Evolutionary conservation across 2,797 vertebrate genomes (phyloP), one percentile per base, ranked within the genome.

Genomic region (Gorsachius magnificus): DNA sequence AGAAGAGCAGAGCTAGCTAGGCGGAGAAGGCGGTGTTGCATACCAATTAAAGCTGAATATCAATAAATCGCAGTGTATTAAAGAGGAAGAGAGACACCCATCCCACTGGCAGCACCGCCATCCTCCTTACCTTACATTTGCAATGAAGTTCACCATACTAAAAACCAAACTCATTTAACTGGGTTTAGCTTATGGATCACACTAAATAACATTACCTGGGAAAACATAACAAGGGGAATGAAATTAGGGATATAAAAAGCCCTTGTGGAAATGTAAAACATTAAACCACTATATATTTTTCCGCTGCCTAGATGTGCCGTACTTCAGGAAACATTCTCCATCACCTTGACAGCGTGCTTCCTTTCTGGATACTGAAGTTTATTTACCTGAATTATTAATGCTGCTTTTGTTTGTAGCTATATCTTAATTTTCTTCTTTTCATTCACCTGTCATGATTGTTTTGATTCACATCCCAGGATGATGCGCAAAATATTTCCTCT

Each of bases 361-460:
- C 90, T 97, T 96, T 95, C 97, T 88, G 76, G 96, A 96, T 91
- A 81, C 84, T 97, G 95, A 97, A 97, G 97, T 97, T 98, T 98
- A 98, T 97, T 98, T 98, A 90, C 78, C 95, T 98, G 97, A 98
- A 98, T 98, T 98, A 98, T 98, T 98, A 98, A 98, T 97, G 97
- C 24, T 93, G 74, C 96, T 96, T 98, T 98, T 98, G 96, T 97
- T 97, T 98, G 96, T 97, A 94, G 96, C 96, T 90, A 91, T 97
- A 96, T 95, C 97, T 97, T 98, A 98, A 98, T 97, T 98, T 96
- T 95, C 89, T 93, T 97, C 87, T 97, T 97, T 97, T 97, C 96
- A 96, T 97, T 97, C 97, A 97, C 95, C 95, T 98, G 97, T 98
- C 97, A 91, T 71, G 81, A 97, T 93, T 96, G 94, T 98, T 98